phyloP scores from a whole-genome alignment of 2,888 invertebrate genomes.

The Lacanobia wlatinum region DNA sequence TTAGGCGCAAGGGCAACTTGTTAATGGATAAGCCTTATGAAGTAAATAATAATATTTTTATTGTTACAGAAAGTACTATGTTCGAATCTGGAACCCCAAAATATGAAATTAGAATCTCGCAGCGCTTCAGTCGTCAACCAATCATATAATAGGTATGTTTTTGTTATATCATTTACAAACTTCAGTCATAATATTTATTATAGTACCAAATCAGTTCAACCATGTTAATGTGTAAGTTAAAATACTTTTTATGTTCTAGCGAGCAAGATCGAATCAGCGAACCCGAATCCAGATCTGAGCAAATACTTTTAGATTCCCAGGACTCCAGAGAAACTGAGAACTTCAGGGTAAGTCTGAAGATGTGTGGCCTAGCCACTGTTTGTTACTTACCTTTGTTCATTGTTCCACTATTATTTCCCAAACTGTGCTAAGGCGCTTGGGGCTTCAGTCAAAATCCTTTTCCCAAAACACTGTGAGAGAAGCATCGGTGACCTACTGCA shows the following conservation, averaged over 20 bases:
- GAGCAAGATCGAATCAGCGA: slow-evolving; percentile 83
- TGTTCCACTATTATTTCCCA: background rate
- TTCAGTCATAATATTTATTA: background rate
- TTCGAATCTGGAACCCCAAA: slow-evolving; percentile 77
- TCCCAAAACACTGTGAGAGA: background rate
- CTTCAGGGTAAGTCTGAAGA: slow-evolving; percentile 78
- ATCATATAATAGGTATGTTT: slow-evolving; percentile 84
- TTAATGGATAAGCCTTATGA: background rate
- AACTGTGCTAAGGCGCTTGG: background rate
- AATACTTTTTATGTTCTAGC: slow-evolving; percentile 72
- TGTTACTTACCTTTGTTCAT: background rate
- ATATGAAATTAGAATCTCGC: slow-evolving; percentile 80
- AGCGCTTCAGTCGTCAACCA: slow-evolving; percentile 83
- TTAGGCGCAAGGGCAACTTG: too few relatives aligned
- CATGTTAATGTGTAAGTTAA: background rate
- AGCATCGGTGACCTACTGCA: background rate
- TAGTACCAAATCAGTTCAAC: background rate
- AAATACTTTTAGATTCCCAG: slow-evolving; percentile 83
- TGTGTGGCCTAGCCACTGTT: background rate
- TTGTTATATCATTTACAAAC: background rate
- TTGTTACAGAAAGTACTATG: slow-evolving; percentile 80
- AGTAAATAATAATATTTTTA: background rate
- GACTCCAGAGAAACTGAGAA: slow-evolving; percentile 84
- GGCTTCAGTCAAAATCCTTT: background rate
- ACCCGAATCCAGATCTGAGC: slow-evolving; percentile 85